Evolutionary conservation across 2,888 invertebrate species (phyloP).

Genomic region (Onthophagus sagittarius): DNA sequence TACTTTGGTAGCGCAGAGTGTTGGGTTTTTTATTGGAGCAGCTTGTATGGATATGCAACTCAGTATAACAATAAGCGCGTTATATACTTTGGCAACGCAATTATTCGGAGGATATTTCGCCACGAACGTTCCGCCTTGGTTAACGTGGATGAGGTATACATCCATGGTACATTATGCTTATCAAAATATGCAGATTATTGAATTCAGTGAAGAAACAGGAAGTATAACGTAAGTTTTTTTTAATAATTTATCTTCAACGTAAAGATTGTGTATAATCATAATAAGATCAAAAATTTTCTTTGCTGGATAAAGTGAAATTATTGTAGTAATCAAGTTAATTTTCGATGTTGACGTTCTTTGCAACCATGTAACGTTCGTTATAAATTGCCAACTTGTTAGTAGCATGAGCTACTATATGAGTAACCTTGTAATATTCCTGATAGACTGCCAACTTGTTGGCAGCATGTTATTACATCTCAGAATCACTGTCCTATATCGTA

Average conservation of each 20-base stretch:
- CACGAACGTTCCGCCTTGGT: constrained; percentile 67
- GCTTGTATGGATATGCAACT: constrained; percentile 74
- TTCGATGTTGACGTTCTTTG: too few relatives aligned
- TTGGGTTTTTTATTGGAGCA: constrained; percentile 75
- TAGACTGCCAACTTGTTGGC: too few relatives aligned
- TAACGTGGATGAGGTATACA: constrained; percentile 70
- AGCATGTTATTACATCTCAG: too few relatives aligned
- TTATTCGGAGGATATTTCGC: constrained; percentile 73
- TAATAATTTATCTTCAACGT: not conserved
- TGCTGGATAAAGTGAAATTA: too few relatives aligned
- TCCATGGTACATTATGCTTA: constrained; percentile 78
- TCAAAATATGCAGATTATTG: constrained; percentile 76
- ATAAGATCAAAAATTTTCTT: too few relatives aligned
- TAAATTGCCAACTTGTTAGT: too few relatives aligned
- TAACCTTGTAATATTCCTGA: too few relatives aligned
- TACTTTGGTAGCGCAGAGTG: constrained; percentile 72
- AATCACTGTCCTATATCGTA: too few relatives aligned
- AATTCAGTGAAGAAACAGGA: constrained; percentile 64
- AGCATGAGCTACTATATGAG: too few relatives aligned
- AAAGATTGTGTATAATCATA: too few relatives aligned
- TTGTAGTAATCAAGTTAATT: too few relatives aligned
- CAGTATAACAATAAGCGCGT: constrained; percentile 71
- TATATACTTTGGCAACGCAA: constrained; percentile 73
- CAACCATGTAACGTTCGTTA: too few relatives aligned
- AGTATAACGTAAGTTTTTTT: constrained; percentile 59